Conservation (phyloP, 2,113 vertebrate species). For the Muntiacus muntjak region DNA sequence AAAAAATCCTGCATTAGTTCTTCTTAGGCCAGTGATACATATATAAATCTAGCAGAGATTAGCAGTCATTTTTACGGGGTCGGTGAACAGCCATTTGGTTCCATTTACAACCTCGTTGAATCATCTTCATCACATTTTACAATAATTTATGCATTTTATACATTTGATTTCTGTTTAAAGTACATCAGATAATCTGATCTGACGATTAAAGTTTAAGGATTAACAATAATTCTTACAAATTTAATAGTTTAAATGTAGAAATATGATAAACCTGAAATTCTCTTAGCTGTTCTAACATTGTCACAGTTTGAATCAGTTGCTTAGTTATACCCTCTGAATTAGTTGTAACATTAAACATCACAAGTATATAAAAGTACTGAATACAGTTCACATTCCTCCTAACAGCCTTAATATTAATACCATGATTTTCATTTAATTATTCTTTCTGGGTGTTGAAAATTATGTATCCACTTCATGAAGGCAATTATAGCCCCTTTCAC, state of each 20-base stretch:
- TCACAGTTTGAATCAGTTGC: not conserved
- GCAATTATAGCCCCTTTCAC: not conserved
- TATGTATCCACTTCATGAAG: not conserved
- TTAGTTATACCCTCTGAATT: not conserved
- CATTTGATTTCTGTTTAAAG: constrained; percentile 13
- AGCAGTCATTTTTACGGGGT: not conserved
- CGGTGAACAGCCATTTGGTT: not conserved
- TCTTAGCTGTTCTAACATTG: not conserved
- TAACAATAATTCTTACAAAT: not conserved
- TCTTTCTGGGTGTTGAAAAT: not conserved
- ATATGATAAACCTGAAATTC: not conserved
- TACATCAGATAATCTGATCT: not conserved
- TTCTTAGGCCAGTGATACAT: not conserved
- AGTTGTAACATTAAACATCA: not conserved
- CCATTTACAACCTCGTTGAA: not conserved
- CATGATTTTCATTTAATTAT: not conserved
- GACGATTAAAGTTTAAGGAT: not conserved
- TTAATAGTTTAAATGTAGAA: not conserved
- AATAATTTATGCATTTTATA: not conserved
- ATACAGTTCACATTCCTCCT: not conserved
- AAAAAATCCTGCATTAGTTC: not conserved
- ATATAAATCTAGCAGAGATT: not conserved
- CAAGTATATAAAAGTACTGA: not conserved
- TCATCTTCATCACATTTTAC: not conserved
- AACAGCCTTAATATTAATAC: not conserved